phyloP scores from a whole-genome alignment of 2,797 vertebrate species.

The Thripadectes ignobilis region DNA sequence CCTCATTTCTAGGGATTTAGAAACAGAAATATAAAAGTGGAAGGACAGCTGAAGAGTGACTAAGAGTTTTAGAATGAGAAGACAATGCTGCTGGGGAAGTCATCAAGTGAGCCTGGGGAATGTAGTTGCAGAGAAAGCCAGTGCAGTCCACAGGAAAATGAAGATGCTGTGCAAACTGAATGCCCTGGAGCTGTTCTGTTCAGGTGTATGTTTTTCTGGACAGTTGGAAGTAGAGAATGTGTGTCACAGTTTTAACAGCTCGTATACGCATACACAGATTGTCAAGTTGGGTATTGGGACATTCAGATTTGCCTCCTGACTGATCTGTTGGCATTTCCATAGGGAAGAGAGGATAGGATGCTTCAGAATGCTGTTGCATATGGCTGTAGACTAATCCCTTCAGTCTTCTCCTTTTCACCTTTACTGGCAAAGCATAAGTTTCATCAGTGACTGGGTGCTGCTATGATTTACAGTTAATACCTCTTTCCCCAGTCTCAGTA shows the following conservation, averaged over 20 bases:
- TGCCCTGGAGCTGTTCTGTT: neutral
- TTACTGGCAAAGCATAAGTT: neutral
- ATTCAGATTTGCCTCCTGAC: neutral
- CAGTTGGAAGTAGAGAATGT: neutral
- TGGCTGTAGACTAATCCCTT: neutral
- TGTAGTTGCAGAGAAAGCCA: neutral
- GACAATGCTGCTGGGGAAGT: neutral
- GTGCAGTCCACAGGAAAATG: neutral
- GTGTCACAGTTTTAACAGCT: neutral
- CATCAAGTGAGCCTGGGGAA: neutral
- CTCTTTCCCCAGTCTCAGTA: neutral
- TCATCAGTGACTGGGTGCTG: neutral
- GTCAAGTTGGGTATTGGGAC: neutral
- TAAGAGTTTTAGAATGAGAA: neutral
- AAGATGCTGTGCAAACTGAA: neutral
- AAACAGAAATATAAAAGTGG: neutral
- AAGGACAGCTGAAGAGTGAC: neutral
- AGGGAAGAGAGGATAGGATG: neutral
- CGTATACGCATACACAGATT: neutral
- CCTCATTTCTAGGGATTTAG: neutral
- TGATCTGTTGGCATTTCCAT: rapidly evolving
- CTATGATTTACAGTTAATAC: neutral
- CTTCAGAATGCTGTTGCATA: neutral
- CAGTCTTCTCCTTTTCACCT: neutral
- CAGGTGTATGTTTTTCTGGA: neutral